Evolutionary conservation across 2,797 vertebrate species (phyloP).

Genomic region (Leptatherina wallacei): DNA sequence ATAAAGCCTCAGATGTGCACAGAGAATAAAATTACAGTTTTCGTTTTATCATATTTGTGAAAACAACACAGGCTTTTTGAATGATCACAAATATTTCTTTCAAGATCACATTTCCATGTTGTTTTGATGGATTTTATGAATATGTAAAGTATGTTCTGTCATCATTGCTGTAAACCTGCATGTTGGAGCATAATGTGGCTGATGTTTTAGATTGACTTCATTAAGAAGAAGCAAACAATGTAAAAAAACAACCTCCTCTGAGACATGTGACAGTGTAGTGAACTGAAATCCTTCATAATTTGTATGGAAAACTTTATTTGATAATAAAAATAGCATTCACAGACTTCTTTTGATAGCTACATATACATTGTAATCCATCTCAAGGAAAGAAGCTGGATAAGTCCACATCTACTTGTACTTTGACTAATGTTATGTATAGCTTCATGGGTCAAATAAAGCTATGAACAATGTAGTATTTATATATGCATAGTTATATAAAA

Average conservation of each 20-base stretch:
- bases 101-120: too few species aligned
- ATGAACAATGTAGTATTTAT: slow-evolving; percentile 99
- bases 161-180: slow-evolving; percentile 3
- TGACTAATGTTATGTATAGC: slow-evolving; percentile 94
- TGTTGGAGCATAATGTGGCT: slow-evolving; percentile 6
- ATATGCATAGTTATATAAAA: slow-evolving; percentile 99
- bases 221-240: slow-evolving; percentile 16
- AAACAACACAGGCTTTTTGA: too few species aligned
- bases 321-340: slow-evolving; percentile 99
- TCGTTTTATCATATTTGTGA: too few species aligned
- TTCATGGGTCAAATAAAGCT: slow-evolving; percentile 98
- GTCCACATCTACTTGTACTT: slow-evolving; percentile 92
- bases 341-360: slow-evolving; percentile 96
- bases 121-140: too few species aligned
- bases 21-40: too few species aligned
- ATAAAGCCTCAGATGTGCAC: background rate
- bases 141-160: background rate
- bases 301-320: slow-evolving; percentile 99
- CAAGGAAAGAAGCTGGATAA: slow-evolving; percentile 93
- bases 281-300: slow-evolving; percentile 78
- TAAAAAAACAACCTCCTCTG: slow-evolving; percentile 12
- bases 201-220: slow-evolving; percentile 14
- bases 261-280: slow-evolving; percentile 44
- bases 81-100: too few species aligned
- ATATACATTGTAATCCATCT: slow-evolving; percentile 95